Conservation (phyloP, 2,113 vertebrate species). For the Tyrannus savana region DNA sequence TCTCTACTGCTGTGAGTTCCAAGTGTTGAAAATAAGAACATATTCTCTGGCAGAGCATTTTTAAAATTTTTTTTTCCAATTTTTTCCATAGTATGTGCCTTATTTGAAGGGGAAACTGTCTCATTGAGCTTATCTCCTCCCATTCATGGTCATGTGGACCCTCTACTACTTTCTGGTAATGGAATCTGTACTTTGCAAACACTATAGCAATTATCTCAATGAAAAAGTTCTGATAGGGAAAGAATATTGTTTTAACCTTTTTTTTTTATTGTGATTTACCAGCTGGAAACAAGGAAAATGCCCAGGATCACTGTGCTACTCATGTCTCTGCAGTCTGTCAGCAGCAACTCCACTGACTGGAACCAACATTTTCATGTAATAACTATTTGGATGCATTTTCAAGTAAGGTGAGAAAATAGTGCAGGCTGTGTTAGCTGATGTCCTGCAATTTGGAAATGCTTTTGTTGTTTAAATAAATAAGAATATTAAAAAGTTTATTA, state of each 20-base stretch:
- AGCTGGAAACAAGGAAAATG: not conserved
- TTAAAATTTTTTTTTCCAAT: not conserved
- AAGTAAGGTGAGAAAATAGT: not conserved
- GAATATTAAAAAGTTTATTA: not conserved
- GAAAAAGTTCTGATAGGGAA: not conserved
- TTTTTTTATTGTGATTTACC: not conserved
- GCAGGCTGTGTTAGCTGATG: not conserved
- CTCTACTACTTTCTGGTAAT: not conserved
- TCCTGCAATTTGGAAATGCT: not conserved
- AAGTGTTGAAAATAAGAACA: not conserved
- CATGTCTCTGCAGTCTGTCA: not conserved
- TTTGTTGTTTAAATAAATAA: not conserved
- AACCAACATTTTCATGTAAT: not conserved
- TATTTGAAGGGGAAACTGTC: not conserved
- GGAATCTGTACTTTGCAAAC: not conserved
- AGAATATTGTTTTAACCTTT: not conserved
- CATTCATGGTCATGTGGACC: not conserved
- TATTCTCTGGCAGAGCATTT: not conserved
- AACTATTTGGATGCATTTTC: not conserved
- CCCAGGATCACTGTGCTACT: not conserved
- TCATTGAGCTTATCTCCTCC: not conserved
- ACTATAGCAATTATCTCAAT: not conserved
- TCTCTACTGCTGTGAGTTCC: not conserved
- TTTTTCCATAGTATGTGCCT: not conserved
- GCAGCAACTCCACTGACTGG: not conserved